Evolutionary conservation across 1,140 invertebrate species (phyloP).

Genomic region (Tetragonula clypearis): DNA sequence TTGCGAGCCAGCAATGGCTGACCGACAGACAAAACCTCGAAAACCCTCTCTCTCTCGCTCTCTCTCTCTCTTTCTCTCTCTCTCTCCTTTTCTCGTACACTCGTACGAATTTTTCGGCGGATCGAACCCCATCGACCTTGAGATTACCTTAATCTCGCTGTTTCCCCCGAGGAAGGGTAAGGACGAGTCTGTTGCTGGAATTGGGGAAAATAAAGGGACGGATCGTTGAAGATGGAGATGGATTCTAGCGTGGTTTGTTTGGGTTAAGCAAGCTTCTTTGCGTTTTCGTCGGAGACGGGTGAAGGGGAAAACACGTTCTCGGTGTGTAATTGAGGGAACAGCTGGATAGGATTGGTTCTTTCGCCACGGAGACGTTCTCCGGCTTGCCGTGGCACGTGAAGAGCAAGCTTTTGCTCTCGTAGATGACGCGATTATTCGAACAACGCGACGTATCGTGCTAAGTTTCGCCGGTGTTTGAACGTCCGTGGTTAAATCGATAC

Average conservation of each 20-base stretch:
- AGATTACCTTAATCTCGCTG: neutral
- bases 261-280: slow-evolving; percentile 3
- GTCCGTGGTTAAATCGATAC: neutral
- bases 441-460: neutral
- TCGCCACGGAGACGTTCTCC: neutral
- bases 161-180: neutral
- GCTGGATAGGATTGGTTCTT: neutral
- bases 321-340: slow-evolving; percentile 1
- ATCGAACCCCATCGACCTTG: slow-evolving; percentile 10
- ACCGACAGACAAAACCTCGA: slow-evolving; percentile 40
- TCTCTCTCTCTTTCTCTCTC: neutral
- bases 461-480: neutral
- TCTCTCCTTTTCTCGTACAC: neutral
- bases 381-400: neutral
- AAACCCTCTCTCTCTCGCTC: neutral
- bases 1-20: slow-evolving; percentile 40
- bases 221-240: slow-evolving; percentile 12
- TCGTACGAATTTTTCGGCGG: slow-evolving; percentile 24
- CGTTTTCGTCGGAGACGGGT: neutral
- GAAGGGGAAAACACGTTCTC: neutral
- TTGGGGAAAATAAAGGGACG: slow-evolving; percentile 2
- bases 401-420: neutral
- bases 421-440: neutral
- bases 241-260: neutral
- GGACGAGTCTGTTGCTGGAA: neutral